Base-by-base conservation (phyloP, 2,797 vertebrate genomes). In the Tinamus major region DNA sequence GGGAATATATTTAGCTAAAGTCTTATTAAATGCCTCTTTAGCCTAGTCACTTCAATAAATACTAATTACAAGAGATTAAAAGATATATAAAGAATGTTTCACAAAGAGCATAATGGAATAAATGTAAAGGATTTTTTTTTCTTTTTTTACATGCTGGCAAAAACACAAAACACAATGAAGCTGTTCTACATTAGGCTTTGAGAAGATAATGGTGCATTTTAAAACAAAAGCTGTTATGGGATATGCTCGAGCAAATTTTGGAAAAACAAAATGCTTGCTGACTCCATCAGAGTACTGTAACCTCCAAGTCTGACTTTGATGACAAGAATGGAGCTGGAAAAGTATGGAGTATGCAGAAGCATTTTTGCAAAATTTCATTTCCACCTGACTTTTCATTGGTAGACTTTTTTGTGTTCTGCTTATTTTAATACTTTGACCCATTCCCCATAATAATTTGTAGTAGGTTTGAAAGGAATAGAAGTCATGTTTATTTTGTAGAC, bases 11-110 rank as follows among this genome's bases (percentile, higher is more conserved):
- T 80, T 65, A 62, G 5, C 17, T 84, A 14, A 55, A 51, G n/a
- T 81, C 10, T 48, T 88, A 72, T 69, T 59, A 44, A 93, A 84
- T 44, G 8, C 1, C 4, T 86, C 76, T 91, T 90, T 81, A 75
- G 44, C 14, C 7, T 17, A 79, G 42, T 69, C 59, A 46, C 11
- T 79, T 79, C 29, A 76, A 79, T 51, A 84, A 94, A 79, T 86
- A 56, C 7, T 76, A 81, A 44, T 69, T 88, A 63, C 4, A 8
- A 80, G 35, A 61, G 24, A 76, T n/a, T 10, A 83, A 89, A 82
- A 67, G 9, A 63, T 1, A 26, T 19, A 27, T 3, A 72, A 26
- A 83, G 61, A 85, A 82, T 13, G 20, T 35, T 79, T 78, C 41
- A 24, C 27, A 70, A 75, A 59, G 1, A 79, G 7, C 2, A 37